These are phyloP conservation scores for Cydia pomonella DNA, from an alignment of 1,140 invertebrate genomes.

Conservation along the genomic window DNA sequence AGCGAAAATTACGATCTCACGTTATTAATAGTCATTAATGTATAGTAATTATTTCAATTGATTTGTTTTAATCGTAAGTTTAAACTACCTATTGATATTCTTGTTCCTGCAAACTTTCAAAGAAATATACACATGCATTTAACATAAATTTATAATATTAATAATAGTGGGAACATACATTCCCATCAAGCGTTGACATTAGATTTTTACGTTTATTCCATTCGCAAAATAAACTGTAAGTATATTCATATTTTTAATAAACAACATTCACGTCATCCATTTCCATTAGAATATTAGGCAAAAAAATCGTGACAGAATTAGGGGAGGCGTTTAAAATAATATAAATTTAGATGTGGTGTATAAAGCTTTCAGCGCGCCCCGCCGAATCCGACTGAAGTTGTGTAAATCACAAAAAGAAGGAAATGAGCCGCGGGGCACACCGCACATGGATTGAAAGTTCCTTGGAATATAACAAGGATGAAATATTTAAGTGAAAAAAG, in stretches of 20 bases:
- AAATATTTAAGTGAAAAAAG: too few species aligned
- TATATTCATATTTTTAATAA: constrained; percentile 6
- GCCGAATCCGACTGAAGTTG: constrained; percentile 64
- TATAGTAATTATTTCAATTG: too few species aligned
- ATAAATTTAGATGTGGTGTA: constrained; percentile 67
- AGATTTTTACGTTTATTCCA: neutral
- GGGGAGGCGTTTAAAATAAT: constrained; percentile 69
- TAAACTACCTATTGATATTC: too few species aligned
- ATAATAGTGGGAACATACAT: neutral
- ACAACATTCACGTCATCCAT: constrained; percentile 11
- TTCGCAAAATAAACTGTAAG: too few species aligned
- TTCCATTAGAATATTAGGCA: constrained; percentile 16
- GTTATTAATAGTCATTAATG: too few species aligned
- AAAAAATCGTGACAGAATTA: constrained; percentile 43
- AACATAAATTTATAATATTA: too few species aligned
- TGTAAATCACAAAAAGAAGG: constrained; percentile 76
- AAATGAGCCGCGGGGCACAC: constrained; percentile 62
- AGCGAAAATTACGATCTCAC: too few species aligned
- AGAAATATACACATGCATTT: too few species aligned
- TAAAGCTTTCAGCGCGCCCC: constrained; percentile 76
- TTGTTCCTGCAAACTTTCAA: too few species aligned
- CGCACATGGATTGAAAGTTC: constrained; percentile 77
- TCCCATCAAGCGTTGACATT: neutral
- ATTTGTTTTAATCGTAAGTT: too few species aligned
- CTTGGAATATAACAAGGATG: constrained; percentile 75